These are phyloP conservation scores for Delphinus delphis DNA, from an alignment of 2,113 vertebrate species.

Conservation along the genomic window DNA sequence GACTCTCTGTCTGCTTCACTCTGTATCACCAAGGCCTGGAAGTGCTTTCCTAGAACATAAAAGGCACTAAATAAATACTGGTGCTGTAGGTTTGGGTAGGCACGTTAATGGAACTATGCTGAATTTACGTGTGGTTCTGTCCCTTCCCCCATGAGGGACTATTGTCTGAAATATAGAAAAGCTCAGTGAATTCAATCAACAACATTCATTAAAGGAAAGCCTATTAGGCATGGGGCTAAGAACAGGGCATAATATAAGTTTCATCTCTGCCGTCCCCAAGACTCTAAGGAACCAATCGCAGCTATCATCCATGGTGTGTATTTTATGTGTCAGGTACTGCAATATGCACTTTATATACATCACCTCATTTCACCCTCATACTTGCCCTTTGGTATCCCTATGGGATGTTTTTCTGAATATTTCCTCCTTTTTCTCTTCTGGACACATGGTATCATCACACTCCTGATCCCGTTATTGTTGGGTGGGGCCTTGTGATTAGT, in stretches of 20 bases:
- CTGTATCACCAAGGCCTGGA: neutral
- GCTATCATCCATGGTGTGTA: neutral
- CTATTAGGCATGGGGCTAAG: neutral
- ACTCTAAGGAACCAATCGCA: neutral
- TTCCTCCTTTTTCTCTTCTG: neutral
- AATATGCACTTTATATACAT: neutral
- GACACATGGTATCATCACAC: neutral
- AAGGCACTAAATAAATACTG: neutral
- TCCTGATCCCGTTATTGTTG: neutral
- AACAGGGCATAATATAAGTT: neutral
- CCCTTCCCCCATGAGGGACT: neutral
- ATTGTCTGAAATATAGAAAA: neutral
- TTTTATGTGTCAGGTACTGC: neutral
- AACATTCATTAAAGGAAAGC: neutral
- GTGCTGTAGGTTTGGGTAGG: neutral
- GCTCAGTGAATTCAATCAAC: neutral
- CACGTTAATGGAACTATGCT: neutral
- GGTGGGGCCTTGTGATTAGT: neutral
- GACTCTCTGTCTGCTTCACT: neutral
- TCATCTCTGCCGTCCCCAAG: neutral
- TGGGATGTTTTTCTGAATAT: neutral
- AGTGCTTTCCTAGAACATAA: neutral
- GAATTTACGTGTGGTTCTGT: neutral
- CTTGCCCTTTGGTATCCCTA: neutral
- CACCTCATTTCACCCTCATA: neutral